Evolutionary conservation across 2,888 invertebrate species (phyloP).

Genomic region (Aphrophora alni): DNA sequence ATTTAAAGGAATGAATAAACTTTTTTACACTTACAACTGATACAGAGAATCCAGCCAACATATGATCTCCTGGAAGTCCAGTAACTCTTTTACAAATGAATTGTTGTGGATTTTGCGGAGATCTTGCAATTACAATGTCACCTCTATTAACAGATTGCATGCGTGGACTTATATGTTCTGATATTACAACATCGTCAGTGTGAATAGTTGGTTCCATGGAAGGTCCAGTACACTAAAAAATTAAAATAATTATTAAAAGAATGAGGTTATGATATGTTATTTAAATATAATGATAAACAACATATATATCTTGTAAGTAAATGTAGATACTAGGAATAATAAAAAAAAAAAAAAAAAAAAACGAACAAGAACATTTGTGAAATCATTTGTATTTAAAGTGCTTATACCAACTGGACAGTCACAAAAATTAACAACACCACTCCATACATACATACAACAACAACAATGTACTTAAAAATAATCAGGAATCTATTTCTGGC

Average conservation of each 20-base stretch:
- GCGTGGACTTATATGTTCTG: constrained; percentile 78
- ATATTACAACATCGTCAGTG: constrained; percentile 80
- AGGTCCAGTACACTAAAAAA: constrained; percentile 82
- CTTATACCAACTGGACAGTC: background rate
- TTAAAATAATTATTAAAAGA: constrained; percentile 13
- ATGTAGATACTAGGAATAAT: background rate
- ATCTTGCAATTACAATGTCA: constrained; percentile 84
- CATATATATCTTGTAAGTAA: too few species aligned
- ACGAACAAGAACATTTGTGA: background rate
- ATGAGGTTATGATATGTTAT: too few species aligned
- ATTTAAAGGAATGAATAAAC: too few species aligned
- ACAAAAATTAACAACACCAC: background rate
- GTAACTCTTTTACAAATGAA: constrained; percentile 86
- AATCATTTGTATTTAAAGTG: background rate
- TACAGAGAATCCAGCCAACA: constrained; percentile 55
- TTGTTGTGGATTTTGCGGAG: constrained; percentile 79
- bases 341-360: background rate
- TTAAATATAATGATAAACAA: too few species aligned
- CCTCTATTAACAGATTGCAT: constrained; percentile 71
- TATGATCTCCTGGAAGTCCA: constrained; percentile 77
- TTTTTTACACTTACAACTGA: background rate
- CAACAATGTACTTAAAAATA: too few species aligned
- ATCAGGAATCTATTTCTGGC: too few species aligned
- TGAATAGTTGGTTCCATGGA: constrained; percentile 93
- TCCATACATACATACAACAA: background rate